Conservation (phyloP, 2,113 vertebrate species). For the Paratilapia polleni region DNA sequence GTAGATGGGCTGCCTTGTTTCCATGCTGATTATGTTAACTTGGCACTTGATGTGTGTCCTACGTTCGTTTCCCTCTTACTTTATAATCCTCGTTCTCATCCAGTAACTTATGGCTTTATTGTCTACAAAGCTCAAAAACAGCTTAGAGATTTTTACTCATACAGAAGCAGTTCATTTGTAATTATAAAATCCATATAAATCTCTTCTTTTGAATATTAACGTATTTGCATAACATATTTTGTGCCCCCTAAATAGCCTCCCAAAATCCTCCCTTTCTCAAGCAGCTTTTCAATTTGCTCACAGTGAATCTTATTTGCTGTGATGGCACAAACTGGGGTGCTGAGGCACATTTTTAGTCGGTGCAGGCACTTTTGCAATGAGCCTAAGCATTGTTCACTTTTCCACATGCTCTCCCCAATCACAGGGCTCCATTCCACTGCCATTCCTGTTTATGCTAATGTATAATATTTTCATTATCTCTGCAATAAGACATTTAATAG, state of each 20-base stretch:
- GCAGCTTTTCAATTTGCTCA: neutral
- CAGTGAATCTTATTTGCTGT: constrained; percentile 36
- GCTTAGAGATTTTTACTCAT: neutral
- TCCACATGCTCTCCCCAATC: constrained; percentile 30
- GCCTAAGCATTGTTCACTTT: constrained; percentile 23
- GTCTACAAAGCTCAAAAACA: neutral
- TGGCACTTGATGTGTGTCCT: neutral
- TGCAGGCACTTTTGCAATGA: constrained; percentile 18
- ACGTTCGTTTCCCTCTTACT: neutral
- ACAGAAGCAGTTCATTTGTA: neutral
- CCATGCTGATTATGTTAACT: constrained; percentile 15
- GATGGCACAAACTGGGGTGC: constrained; percentile 18
- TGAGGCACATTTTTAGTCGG: neutral
- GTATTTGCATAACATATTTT: neutral
- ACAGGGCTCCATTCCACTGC: constrained; percentile 11
- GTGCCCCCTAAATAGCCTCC: constrained; percentile 12
- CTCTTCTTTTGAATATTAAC: neutral
- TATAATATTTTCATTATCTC: constrained; percentile 65
- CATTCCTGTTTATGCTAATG: constrained; percentile 44
- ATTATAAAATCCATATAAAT: constrained; percentile 19
- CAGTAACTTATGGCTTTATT: neutral
- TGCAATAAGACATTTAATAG: constrained; percentile 62
- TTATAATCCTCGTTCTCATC: neutral
- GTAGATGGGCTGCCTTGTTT: constrained; percentile 7
- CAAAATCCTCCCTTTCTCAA: neutral